Evolutionary conservation across 2,888 invertebrate species (phyloP).

Genomic region (Neoaliturus tenellus): DNA sequence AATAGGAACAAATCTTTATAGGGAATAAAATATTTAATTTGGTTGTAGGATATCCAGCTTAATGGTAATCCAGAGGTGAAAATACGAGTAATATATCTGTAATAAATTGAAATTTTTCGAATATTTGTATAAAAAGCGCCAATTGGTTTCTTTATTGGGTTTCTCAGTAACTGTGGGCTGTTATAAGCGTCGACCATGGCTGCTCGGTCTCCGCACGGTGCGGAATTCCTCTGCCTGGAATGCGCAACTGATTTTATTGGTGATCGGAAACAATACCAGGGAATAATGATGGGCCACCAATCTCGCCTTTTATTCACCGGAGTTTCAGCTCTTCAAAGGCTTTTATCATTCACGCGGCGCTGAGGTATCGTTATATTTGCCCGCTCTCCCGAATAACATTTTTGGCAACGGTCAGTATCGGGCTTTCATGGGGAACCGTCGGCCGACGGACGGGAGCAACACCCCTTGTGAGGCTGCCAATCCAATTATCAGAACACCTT

Average conservation of each 20-base stretch:
- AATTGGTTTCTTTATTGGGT: no score
- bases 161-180: no score
- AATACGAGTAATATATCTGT: no score
- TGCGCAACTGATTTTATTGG: neutral
- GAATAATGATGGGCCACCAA: constrained; percentile 27
- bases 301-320: constrained; percentile 21
- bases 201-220: no score
- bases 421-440: neutral
- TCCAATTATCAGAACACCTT: neutral
- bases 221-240: neutral
- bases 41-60: no score
- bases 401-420: constrained; percentile 10
- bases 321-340: constrained; percentile 33
- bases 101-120: no score
- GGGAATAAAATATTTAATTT: no score
- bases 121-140: no score
- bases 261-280: constrained; percentile 38
- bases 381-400: neutral
- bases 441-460: neutral
- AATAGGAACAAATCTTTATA: neutral
- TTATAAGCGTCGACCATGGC: no score
- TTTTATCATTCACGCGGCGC: neutral
- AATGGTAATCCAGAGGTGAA: no score
- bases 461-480: neutral
- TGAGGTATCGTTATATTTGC: constrained; percentile 20